Percentiles rank a stretch among this genome's conserved stretches.
These are phyloP conservation scores for Protomyctophum bolini DNA, from an alignment of 2,113 vertebrate genomes.

Conservation along the genomic window DNA sequence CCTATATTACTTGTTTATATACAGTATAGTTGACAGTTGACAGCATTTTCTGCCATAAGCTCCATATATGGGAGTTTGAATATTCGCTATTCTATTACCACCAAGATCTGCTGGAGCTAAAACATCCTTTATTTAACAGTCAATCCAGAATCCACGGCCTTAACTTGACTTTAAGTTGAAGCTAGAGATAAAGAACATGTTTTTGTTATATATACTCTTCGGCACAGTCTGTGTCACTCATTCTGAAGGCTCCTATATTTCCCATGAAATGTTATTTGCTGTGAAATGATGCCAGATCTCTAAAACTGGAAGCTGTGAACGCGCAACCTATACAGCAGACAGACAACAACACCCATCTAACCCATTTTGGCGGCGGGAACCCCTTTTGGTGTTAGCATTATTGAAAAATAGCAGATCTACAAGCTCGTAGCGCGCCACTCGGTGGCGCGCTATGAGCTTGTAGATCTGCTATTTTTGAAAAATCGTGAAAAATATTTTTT, in stretches of 20 bases:
- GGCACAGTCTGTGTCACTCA: not conserved
- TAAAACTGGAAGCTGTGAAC: not conserved
- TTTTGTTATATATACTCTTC: too few species aligned
- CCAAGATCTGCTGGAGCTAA: too few species aligned
- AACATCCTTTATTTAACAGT: not conserved
- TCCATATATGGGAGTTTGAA: not conserved
- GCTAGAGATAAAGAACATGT: not conserved
- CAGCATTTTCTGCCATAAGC: conserved; percentile 11
- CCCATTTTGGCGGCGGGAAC: too few species aligned
- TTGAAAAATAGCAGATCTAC: too few species aligned
- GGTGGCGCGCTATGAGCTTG: too few species aligned
- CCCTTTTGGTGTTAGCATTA: too few species aligned
- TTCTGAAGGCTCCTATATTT: not conserved
- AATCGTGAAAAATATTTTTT: too few species aligned
- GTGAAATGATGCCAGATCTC: not conserved
- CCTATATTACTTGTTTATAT: too few species aligned
- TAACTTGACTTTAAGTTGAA: not conserved
- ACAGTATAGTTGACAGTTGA: too few species aligned
- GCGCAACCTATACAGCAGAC: not conserved
- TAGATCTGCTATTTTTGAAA: too few species aligned
- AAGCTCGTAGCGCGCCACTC: too few species aligned
- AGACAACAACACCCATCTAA: conserved; percentile 6
- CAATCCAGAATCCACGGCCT: not conserved
- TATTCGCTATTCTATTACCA: too few species aligned
- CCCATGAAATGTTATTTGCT: not conserved